Base-by-base conservation (phyloP, 2,113 vertebrate species). In the Cephalophus harveyi region DNA sequence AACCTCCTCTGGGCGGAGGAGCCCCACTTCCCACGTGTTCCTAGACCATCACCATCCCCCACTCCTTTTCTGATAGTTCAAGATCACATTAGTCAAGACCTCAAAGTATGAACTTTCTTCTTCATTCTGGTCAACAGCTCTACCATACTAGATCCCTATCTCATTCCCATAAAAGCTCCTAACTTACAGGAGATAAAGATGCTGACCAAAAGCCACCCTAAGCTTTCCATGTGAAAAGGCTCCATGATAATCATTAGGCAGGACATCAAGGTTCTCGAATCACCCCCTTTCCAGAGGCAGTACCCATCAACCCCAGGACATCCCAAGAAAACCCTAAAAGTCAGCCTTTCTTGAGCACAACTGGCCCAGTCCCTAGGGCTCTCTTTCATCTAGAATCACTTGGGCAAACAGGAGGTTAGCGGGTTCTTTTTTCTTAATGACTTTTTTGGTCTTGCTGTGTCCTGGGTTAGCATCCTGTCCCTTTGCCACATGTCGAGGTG, bases 231-330 rank as follows among this genome's bases (percentile, higher is more conserved):
- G 13, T 19, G 59, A 25, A 74, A 62, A 67, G 27, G 7, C 9
- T 8, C 43, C 12, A 10, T 0, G 2, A 30, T 28, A 87, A 36
- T 12, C 19, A 4, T 33, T 23, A 28, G 57, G 23, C 1, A 48
- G 83, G 36, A 50, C 30, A 13, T 57, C n/a, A 40, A 64, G 27
- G 19, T n/a, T 59, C 14, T 46, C 10, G 17, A 27, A 27, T 33
- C 85, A 54, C 7, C 28, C 46, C 7, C 2, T 27, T 85, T 30
- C 57, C 82, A 96, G 64, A 33, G 27, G 43, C 7, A 52, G 43
- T 57, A 60, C 52, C 57, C 90, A 33, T 40, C 43, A 48, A 15
- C 67, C 82, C 83, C 48, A n/a, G 60, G 23, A 55, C 60, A 15
- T 16, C 40, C 50, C 62, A 13, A 52, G 52, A 46, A 89, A 78